A percentile compares a stretch with the other conserved stretches of the same genome.
phyloP scores from a whole-genome alignment of 2,113 vertebrate genomes.

The Chlorodrepanis virens region DNA sequence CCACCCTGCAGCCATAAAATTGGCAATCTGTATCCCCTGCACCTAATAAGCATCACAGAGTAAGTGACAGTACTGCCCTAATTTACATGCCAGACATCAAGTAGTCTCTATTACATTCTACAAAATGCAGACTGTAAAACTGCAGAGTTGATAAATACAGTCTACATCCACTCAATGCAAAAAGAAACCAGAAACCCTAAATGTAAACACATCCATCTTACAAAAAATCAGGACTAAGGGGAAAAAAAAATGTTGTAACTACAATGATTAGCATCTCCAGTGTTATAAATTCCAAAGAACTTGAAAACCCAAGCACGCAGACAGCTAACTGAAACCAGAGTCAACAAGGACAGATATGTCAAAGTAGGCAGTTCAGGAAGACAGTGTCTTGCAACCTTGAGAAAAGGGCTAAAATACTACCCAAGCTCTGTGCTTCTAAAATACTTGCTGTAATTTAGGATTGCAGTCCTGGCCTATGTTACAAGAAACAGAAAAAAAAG shows the following conservation, averaged over 20 bases:
- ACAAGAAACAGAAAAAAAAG: background rate
- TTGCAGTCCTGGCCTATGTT: background rate
- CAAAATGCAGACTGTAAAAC: background rate
- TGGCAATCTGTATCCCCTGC: background rate
- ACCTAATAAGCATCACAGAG: background rate
- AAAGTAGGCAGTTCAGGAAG: background rate
- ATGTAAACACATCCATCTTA: background rate
- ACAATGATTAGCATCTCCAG: background rate
- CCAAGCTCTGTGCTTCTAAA: background rate
- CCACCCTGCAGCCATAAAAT: background rate
- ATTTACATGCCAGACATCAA: background rate
- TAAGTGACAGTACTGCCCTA: background rate
- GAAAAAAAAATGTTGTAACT: background rate
- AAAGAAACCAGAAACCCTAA: background rate
- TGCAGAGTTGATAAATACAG: background rate
- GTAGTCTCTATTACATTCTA: background rate
- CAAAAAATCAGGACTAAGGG: background rate
- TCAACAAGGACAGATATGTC: background rate
- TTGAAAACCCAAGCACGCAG: background rate
- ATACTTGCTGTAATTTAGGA: background rate
- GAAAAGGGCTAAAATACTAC: background rate
- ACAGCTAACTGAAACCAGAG: background rate
- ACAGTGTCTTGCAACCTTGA: background rate
- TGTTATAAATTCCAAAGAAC: background rate
- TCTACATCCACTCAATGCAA: background rate